phyloP scores from a whole-genome alignment of 2,113 vertebrate genomes.

The Promerops cafer region DNA sequence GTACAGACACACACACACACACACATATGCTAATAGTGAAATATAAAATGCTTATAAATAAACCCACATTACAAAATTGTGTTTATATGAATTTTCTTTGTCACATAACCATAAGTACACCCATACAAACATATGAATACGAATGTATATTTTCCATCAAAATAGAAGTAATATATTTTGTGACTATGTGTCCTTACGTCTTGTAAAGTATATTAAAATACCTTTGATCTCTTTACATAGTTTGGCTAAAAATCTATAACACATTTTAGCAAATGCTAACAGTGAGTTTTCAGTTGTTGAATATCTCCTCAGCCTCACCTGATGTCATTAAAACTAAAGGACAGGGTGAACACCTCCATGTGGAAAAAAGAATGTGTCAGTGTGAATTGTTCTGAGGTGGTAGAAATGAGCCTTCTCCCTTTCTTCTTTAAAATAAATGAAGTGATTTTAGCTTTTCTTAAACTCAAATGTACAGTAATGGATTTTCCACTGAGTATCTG shows the following conservation, averaged over 20 bases:
- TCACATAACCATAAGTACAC: neutral
- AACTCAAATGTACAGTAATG: neutral
- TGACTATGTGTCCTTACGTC: neutral
- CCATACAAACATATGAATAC: neutral
- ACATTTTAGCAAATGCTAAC: neutral
- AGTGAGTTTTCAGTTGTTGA: neutral
- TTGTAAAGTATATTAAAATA: neutral
- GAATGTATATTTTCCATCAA: neutral
- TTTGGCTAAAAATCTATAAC: neutral
- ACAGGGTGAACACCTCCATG: neutral
- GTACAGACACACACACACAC: neutral
- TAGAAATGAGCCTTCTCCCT: neutral
- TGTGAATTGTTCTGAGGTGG: neutral
- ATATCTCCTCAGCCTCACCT: conserved; percentile 6
- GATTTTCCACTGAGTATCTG: neutral
- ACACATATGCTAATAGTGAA: neutral
- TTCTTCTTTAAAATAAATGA: conserved; percentile 33
- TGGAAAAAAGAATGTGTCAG: neutral
- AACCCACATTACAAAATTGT: neutral
- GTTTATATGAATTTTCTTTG: neutral
- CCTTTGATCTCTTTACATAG: neutral
- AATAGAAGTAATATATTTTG: neutral
- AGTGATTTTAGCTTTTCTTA: neutral
- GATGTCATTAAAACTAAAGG: neutral
- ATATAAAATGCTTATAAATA: neutral